Evolutionary conservation across 2,888 invertebrate genomes (phyloP), one percentile per base, ranked within the genome.

Genomic region (Homarus gammarus): DNA sequence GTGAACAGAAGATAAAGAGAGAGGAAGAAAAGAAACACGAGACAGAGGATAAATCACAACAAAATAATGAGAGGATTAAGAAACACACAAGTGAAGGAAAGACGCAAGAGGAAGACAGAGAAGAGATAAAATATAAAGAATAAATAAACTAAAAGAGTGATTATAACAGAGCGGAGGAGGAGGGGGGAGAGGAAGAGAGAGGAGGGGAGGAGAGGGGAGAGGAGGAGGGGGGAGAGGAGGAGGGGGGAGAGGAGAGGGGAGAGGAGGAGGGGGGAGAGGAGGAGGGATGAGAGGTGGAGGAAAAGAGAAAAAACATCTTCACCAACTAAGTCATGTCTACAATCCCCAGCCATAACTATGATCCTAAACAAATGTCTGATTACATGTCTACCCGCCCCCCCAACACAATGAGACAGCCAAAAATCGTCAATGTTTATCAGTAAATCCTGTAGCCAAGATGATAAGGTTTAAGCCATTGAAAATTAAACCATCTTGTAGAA

Each of bases 161-260:
- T n/a, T n/a, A n/a, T n/a, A n/a, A n/a, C n/a, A n/a, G n/a, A n/a
- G n/a, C n/a, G 83, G 15, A 64, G 40, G 73, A 84, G 84, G 61
- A 51, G 64, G 73, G 49, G 73, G 86, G 78, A 78, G 86, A 72
- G 49, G 44, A 68, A 78, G 70, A 56, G 56, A 51, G 72, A 86
- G 70, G 79, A 31, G 75, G 78, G 44, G 36, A 33, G 49, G 64
- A 64, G 68, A 85, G 36, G 38, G n/a, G 72, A 10, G 70, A 36
- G 70, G 70, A 31, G 18, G 36, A 31, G 27, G 36, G 44, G 33
- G 10, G 22, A 33, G 33, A 22, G 61, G 49, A n/a, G 51, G 33
- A 51, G 79, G 38, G 38, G 31, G 38, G 5, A 33, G 33, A 36
- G 49, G n/a, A 51, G 33, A 33, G 18, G 72, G 22, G 49, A 1